Conservation (phyloP, 1,140 invertebrate species). For the Trichonephila clavipes region DNA sequence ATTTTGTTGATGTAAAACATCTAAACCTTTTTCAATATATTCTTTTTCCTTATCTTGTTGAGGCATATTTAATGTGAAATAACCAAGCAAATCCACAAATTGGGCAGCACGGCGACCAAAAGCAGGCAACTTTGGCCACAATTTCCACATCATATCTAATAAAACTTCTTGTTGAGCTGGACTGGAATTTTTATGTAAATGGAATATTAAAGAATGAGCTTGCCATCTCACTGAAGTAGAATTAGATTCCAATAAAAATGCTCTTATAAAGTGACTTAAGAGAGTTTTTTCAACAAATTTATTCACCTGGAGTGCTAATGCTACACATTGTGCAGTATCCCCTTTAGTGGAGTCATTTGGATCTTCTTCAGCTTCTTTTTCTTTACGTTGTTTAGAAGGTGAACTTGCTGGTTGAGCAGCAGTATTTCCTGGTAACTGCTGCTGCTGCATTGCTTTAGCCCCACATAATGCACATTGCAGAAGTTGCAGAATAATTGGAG, state of each 20-base stretch:
- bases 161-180: conserved; percentile 89
- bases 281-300: conserved; percentile 86
- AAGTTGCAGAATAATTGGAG: conserved; percentile 93
- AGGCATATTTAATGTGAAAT: conserved; percentile 91
- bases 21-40: conserved; percentile 92
- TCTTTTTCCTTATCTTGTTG: conserved; percentile 81
- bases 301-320: conserved; percentile 87
- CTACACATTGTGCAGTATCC: conserved; percentile 85
- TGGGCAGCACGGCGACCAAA: conserved; percentile 96
- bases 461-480: conserved; percentile 92
- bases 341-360: conserved; percentile 83
- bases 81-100: conserved; percentile 97
- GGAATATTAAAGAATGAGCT: conserved; percentile 92
- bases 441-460: conserved; percentile 78
- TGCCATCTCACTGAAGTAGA: conserved; percentile 96
- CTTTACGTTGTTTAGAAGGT: conserved; percentile 79
- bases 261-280: conserved; percentile 90
- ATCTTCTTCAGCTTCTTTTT: conserved; percentile 77
- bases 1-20: conserved; percentile 92
- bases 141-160: conserved; percentile 91
- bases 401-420: conserved; percentile 75
- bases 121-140: conserved; percentile 94
- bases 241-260: conserved; percentile 96
- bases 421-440: conserved; percentile 73
- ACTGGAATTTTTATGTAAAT: conserved; percentile 90